phyloP scores from a whole-genome alignment of 2,113 vertebrate genomes.

The Australoheros scitulus region DNA sequence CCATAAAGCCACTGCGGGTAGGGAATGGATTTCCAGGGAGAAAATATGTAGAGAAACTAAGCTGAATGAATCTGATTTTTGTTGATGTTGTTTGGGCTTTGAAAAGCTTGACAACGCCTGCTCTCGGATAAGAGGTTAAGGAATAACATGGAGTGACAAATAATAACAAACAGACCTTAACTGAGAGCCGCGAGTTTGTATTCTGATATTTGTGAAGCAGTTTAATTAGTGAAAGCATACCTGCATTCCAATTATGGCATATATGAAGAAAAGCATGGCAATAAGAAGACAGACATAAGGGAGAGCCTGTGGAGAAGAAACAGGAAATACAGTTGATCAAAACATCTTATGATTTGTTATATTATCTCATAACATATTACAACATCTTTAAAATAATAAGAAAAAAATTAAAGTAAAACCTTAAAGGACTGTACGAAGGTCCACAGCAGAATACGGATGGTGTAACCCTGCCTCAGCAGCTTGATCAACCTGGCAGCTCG shows the following conservation, averaged over 20 bases:
- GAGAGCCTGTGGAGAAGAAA: conserved; percentile 84
- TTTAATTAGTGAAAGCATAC: conserved; percentile 66
- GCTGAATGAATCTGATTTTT: background rate
- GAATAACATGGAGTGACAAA: background rate
- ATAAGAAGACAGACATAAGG: conserved; percentile 98
- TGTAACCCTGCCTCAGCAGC: conserved; percentile 96
- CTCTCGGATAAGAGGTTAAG: background rate
- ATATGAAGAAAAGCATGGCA: conserved; percentile 99
- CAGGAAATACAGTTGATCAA: background rate
- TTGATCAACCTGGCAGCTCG: conserved; percentile 96
- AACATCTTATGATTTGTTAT: background rate
- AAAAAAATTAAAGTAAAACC: conserved; percentile 74
- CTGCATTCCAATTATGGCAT: conserved; percentile 99
- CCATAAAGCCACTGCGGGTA: background rate
- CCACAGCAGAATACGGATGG: conserved; percentile 97
- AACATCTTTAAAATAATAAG: background rate
- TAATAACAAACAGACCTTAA: background rate
- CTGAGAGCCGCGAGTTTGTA: background rate
- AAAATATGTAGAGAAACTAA: background rate
- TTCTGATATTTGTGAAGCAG: background rate
- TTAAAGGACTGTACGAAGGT: conserved; percentile 99
- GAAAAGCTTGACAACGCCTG: background rate
- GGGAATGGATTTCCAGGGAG: background rate
- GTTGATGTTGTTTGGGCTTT: background rate
- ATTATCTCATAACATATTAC: background rate